Evolutionary conservation across 2,797 vertebrate genomes (phyloP), one percentile per base, ranked within the genome.

Genomic region (Trachurus trachurus): DNA sequence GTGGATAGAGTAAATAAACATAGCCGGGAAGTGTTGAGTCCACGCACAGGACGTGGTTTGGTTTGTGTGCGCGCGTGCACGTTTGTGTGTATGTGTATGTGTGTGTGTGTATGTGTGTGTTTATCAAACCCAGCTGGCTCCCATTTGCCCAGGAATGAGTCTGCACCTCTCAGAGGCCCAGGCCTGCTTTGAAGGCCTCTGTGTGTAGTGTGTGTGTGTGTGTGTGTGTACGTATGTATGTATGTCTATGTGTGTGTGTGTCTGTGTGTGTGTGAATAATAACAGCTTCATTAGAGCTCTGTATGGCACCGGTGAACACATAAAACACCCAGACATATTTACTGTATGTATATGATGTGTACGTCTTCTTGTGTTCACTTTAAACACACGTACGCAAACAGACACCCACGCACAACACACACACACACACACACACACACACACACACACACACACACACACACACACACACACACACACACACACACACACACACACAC

Each of bases 91-190:
- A 26, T 3, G 26, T 70, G 49, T 84, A 57, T 62, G 74, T 82
- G 66, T 72, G 49, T 84, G 57, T 71, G 71, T 81, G 73, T 78
- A 19, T 85, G 87, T 87, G 85, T 89, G 90, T 92, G 79, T 93
- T 92, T 92, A 91, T 94, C 92, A 93, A 93, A 88, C 85, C 91
- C 93, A 94, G 93, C 92, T 94, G 93, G 92, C 93, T 94, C 91
- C 90, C 91, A 94, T 94, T 94, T 94, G 87, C 89, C 90, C 90
- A 90, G 91, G 93, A 94, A 94, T 94, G 93, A 94, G 88, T 94
- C 88, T 91, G 89, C 89, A 94, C 93, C 90, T 94, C 93, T 93
- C 80, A 77, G 91, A 94, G 92, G 92, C 89, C 92, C 90, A 85
- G 71, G 86, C 85, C 80, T 88, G 71, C 91, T 93, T 93, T 93